Evolutionary conservation across 2,113 vertebrate genomes (phyloP).

Genomic region (Vidua macroura): DNA sequence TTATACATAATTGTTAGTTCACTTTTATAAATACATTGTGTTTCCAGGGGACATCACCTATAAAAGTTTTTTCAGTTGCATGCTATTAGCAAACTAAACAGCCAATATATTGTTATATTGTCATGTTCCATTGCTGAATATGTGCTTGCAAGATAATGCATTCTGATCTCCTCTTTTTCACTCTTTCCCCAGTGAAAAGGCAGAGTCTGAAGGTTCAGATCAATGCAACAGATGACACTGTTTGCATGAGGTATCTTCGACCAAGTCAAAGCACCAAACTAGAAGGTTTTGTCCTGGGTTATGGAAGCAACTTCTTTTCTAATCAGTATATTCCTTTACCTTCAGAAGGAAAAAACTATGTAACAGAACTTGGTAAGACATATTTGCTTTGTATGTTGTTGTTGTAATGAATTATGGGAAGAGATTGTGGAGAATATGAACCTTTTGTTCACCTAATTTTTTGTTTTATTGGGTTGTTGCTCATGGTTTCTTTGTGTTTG

Average conservation of each 20-base stretch:
- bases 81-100: not conserved
- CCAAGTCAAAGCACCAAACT: conserved; percentile 82
- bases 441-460: not conserved
- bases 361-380: conserved; percentile 89
- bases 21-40: not conserved
- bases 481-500: not conserved
- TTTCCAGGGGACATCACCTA: not conserved
- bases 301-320: conserved; percentile 89
- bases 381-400: not conserved
- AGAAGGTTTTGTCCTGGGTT: conserved; percentile 93
- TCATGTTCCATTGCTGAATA: not conserved
- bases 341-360: conserved; percentile 80
- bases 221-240: conserved; percentile 88
- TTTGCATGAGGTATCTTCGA: conserved; percentile 87
- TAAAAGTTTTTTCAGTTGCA: not conserved
- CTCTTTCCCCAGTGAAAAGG: conserved; percentile 77
- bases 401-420: not conserved
- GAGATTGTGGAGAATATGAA: not conserved
- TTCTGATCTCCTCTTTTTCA: not conserved
- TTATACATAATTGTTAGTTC: not conserved
- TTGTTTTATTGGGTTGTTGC: not conserved
- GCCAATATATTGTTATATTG: not conserved
- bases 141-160: not conserved
- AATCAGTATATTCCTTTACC: conserved; percentile 92
- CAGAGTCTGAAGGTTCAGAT: conserved; percentile 91